Evolutionary conservation across 2,797 vertebrate genomes (phyloP), one percentile per base, ranked within the genome.

Genomic region (Acrossocheilus wenchowensis): DNA sequence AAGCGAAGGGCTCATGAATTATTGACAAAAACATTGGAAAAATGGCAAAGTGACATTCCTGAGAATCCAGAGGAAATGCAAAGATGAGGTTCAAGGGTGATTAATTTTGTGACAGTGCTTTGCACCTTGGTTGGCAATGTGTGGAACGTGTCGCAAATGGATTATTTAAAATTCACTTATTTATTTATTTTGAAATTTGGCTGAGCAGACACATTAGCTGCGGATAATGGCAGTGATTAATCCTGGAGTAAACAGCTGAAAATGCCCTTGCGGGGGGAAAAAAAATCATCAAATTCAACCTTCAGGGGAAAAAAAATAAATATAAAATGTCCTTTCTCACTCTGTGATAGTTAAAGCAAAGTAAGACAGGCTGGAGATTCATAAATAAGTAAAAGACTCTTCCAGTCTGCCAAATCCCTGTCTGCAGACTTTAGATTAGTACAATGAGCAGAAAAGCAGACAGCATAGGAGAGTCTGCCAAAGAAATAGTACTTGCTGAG

Each of bases 91-190:
- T 57, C 54, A 81, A 74, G 64, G 86, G 80, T 88, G 89, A 91
- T 92, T 90, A 41, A 90, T 91, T 91, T 80, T 88, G 86, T 81
- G 60, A n/a, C 14, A 19, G 52, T 23, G n/a, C 39, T 87, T 34
- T 26, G 62, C 34, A 50, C 66, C 84, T 86, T 43, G 72, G 34
- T 50, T 80, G 68, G 54, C 48, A 79, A 62, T 81, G 88, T 60
- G 41, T 52, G 69, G 34, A 86, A 82, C 68, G 64, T 26, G 15
- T 85, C 50, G 45, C 68, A 78, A 86, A 89, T 90, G 14, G 71
- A 45, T 78, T 64, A 41, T 87, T 73, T 73, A 36, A 72, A 79
- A 80, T 23, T 17, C 48, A 69, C 48, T 71, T 78, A 45, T 79
- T 85, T 85, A 41, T 84, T 89, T 86, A 86, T 89, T 90, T 84